Evolutionary conservation across 2,113 vertebrate species (phyloP), one percentile per base, ranked within the genome.

Genomic region (Taurulus bubalis): DNA sequence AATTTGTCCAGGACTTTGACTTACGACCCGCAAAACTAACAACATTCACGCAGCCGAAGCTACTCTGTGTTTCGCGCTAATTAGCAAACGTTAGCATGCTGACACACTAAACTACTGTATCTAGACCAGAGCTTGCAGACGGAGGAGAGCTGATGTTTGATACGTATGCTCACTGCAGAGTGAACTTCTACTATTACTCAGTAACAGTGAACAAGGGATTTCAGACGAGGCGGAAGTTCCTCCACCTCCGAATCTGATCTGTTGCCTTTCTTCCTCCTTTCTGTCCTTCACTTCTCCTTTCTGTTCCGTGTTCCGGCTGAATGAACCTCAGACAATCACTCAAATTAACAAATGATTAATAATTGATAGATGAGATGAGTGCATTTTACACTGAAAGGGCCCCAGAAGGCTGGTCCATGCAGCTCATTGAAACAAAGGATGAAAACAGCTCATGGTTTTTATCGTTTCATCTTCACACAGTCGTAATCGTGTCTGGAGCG

Each of bases 301-400:
- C 55, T 77, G 49, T 32, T 11, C 69, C 68, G 70, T 75, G 79
- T 81, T 84, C 78, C 49, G 47, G 34, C 1, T 74, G 71, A 79
- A 56, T 53, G 20, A 82, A 59, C 63, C 53, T 64, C 73, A 74
- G 77, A 58, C 84, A 80, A 83, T 83, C 71, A 42, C 47, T 79
- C 55, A 76, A 75, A 85, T 79, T 32, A 87, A 64, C 3, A 51
- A 84, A 77, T 72, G 68, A 85, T 88, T 59, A 85, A 92, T 84
- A 68, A 80, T 88, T 56, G 18, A 89, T 70, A 53, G 8, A 34
- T 45, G 47, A 71, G 63, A 72, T 24, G 42, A 90, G 80, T 67
- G 75, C 24, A 38, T 77, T 79, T 85, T 49, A 73, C 38, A 38
- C 5, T 3, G 15, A 76, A 56, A 24, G 22, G 18, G n/a, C 56